A percentile compares a stretch with the other conserved stretches of the same genome.
These are phyloP conservation scores for Apteryx owenii DNA, from an alignment of 2,113 vertebrate species.

Conservation along the genomic window DNA sequence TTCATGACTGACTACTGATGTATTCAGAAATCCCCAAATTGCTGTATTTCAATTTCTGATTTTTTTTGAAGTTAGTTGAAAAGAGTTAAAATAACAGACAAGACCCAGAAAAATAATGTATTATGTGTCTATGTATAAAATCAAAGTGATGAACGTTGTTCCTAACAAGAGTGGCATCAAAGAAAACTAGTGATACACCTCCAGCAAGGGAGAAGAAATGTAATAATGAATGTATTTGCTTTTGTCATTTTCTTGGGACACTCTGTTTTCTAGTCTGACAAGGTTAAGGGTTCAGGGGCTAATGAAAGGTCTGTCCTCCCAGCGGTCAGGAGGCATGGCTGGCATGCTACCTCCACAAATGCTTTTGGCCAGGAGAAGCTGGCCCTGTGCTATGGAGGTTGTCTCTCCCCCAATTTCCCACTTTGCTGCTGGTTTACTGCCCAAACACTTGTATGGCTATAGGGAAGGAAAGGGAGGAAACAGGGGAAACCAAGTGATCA, in stretches of 20 bases:
- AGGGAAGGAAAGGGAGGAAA: neutral
- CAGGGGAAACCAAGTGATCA: neutral
- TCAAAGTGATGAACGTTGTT: neutral
- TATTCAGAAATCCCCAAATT: conserved; percentile 11
- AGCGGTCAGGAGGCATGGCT: neutral
- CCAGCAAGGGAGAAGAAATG: neutral
- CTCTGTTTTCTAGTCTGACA: neutral
- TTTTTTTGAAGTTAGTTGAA: neutral
- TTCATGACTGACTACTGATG: neutral
- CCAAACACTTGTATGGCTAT: neutral
- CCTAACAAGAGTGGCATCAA: neutral
- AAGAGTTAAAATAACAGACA: neutral
- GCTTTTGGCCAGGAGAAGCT: neutral
- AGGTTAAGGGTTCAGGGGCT: neutral
- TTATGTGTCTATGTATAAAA: neutral
- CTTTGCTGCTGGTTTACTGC: neutral
- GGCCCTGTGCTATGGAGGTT: rapidly evolving
- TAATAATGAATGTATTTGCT: neutral
- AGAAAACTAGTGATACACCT: neutral
- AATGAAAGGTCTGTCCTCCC: neutral
- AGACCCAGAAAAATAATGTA: neutral
- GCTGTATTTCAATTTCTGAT: neutral
- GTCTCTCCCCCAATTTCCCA: rapidly evolving
- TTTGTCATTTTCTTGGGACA: neutral
- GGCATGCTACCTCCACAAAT: rapidly evolving